A percentile compares a stretch with the other conserved stretches of the same genome.
Evolutionary conservation across 2,113 vertebrate genomes (phyloP).

Genomic region (Chaenocephalus aceratus): DNA sequence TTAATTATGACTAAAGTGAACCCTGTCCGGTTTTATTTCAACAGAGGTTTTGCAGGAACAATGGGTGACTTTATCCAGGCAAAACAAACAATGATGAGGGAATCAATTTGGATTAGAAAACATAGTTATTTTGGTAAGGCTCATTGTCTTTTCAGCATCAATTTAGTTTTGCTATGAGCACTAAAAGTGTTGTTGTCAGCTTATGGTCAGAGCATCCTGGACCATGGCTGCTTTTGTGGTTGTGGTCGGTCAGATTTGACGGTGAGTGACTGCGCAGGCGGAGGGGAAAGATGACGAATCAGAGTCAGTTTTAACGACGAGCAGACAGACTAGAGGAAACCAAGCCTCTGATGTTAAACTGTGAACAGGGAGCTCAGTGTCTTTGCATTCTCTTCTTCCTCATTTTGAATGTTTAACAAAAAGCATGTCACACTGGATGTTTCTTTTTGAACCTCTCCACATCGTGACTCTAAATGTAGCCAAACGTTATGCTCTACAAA

Average conservation of each 20-base stretch:
- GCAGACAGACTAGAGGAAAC: constrained; percentile 42
- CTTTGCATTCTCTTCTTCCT: constrained; percentile 21
- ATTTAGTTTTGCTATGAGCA: constrained; percentile 51
- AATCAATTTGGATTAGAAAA: constrained; percentile 31
- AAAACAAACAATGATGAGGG: constrained; percentile 46
- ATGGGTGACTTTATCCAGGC: constrained; percentile 43
- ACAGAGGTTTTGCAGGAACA: constrained; percentile 52
- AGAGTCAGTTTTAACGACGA: constrained; percentile 44
- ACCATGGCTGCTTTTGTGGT: constrained; percentile 53
- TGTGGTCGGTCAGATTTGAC: constrained; percentile 34
- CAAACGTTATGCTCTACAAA: constrained; percentile 19
- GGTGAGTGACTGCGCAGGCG: constrained; percentile 31
- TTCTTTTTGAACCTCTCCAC: constrained; percentile 1
- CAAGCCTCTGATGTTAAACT: constrained; percentile 38
- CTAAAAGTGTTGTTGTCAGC: constrained; percentile 62
- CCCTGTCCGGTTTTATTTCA: constrained; percentile 16
- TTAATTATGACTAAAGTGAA: constrained; percentile 42
- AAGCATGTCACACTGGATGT: constrained; percentile 3
- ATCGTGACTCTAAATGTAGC: neutral
- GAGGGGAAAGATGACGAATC: constrained; percentile 62
- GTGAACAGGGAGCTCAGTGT: constrained; percentile 55
- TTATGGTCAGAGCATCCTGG: constrained; percentile 59
- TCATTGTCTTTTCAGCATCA: constrained; percentile 37
- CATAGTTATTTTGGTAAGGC: constrained; percentile 35
- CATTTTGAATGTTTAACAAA: constrained; percentile 14